Conservation (phyloP, 2,113 vertebrate genomes). For the Danionella cerebrum region DNA sequence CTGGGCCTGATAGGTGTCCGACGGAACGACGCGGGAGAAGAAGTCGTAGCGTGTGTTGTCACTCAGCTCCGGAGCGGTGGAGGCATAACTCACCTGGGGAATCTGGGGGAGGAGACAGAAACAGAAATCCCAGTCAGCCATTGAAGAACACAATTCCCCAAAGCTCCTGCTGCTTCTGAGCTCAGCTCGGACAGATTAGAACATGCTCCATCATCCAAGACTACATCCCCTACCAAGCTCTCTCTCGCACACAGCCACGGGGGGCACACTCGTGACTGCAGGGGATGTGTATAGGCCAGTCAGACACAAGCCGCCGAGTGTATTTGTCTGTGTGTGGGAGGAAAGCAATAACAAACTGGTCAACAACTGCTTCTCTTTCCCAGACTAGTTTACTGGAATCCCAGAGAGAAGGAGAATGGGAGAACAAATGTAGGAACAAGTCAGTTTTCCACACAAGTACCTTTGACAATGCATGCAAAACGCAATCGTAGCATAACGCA, state of each 20-base stretch:
- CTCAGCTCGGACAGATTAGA: slow-evolving; percentile 20
- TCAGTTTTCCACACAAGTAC: too few relatives aligned
- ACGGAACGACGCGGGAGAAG: slow-evolving; percentile 94
- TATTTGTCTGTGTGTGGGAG: too few relatives aligned
- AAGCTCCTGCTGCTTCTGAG: slow-evolving; percentile 13
- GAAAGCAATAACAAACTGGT: slow-evolving; percentile 21
- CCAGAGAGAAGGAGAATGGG: background rate
- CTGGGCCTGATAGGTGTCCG: slow-evolving; percentile 96
- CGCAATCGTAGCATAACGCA: too few relatives aligned
- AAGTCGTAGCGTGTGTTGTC: slow-evolving; percentile 97
- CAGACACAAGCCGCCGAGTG: background rate
- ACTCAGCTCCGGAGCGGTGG: slow-evolving; percentile 92
- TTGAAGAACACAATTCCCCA: slow-evolving; percentile 5
- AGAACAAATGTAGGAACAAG: too few relatives aligned
- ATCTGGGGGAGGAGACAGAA: slow-evolving; percentile 71
- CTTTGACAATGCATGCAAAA: too few relatives aligned
- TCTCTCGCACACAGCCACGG: slow-evolving; percentile 8
- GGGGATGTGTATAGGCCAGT: background rate
- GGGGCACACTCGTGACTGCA: slow-evolving; percentile 10
- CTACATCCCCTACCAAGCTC: slow-evolving; percentile 7
- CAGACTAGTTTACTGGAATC: background rate
- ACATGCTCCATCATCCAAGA: slow-evolving; percentile 20
- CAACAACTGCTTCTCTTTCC: background rate
- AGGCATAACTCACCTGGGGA: slow-evolving; percentile 98
- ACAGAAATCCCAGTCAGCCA: slow-evolving; percentile 9